A percentile compares a stretch with the other conserved stretches of the same genome.
phyloP scores from a whole-genome alignment of 2,113 vertebrate species.

The Zosterops pallidus region DNA sequence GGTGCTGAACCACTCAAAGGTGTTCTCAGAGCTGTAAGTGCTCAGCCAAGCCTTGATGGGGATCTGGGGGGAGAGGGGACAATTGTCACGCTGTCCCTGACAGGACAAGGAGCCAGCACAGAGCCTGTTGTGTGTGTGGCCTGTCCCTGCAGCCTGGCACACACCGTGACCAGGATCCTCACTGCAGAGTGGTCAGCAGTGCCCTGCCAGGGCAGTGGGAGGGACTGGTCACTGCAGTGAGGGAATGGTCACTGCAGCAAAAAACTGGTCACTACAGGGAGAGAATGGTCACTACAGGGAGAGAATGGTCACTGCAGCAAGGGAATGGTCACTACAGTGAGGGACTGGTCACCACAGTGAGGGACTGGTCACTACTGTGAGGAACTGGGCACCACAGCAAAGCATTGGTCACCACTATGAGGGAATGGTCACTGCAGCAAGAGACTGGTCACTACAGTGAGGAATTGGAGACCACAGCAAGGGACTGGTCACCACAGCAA shows the following conservation, averaged over 20 bases:
- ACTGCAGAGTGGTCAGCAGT: background rate
- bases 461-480: rapidly evolving
- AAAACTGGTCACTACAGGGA: no score
- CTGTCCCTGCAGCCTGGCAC: background rate
- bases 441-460: rapidly evolving
- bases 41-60: constrained; percentile 84
- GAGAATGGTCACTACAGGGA: no score
- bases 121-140: rapidly evolving
- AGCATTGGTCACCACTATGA: background rate
- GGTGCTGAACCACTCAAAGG: constrained; percentile 85
- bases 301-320: rapidly evolving
- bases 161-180: rapidly evolving
- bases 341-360: rapidly evolving
- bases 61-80: constrained; percentile 58
- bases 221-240: background rate
- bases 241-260: background rate
- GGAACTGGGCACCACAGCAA: rapidly evolving
- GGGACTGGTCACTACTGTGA: rapidly evolving
- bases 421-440: rapidly evolving
- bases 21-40: constrained; percentile 43
- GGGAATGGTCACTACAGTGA: background rate
- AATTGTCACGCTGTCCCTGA: rapidly evolving
- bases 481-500: rapidly evolving
- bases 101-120: background rate
- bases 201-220: background rate